phyloP scores from a whole-genome alignment of 2,113 vertebrate species.

The Antechinus stuartii region DNA sequence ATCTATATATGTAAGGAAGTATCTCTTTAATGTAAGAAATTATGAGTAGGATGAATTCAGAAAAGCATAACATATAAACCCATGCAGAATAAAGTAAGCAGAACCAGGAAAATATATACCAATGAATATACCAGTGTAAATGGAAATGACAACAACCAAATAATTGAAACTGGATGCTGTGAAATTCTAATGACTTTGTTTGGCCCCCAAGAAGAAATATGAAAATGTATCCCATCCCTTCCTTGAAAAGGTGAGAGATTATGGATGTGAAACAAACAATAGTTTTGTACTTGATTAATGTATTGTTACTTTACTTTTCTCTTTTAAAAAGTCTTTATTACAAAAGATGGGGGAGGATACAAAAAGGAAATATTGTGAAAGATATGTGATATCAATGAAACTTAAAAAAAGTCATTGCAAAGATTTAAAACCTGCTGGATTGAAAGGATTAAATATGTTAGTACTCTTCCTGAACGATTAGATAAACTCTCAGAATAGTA shows the following conservation, averaged over 20 bases:
- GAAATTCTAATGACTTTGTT: neutral
- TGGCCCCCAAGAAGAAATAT: neutral
- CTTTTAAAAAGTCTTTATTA: neutral
- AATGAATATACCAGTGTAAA: neutral
- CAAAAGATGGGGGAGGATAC: neutral
- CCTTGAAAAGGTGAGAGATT: neutral
- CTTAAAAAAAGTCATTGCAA: neutral
- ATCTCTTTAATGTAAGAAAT: neutral
- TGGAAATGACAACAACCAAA: neutral
- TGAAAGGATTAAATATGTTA: neutral
- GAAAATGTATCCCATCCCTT: neutral
- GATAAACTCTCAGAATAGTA: neutral
- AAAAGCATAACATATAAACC: neutral
- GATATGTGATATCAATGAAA: neutral
- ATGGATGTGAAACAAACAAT: neutral
- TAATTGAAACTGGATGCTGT: neutral
- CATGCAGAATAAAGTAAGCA: neutral
- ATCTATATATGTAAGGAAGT: neutral
- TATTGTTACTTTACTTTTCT: neutral
- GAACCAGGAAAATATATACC: neutral
- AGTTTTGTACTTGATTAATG: neutral
- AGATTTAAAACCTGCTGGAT: neutral
- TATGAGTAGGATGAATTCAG: neutral
- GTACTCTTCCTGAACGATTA: neutral
- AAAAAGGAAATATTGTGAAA: neutral